phyloP scores from a whole-genome alignment of 2,113 vertebrate species.

The Nycticebus coucang region DNA sequence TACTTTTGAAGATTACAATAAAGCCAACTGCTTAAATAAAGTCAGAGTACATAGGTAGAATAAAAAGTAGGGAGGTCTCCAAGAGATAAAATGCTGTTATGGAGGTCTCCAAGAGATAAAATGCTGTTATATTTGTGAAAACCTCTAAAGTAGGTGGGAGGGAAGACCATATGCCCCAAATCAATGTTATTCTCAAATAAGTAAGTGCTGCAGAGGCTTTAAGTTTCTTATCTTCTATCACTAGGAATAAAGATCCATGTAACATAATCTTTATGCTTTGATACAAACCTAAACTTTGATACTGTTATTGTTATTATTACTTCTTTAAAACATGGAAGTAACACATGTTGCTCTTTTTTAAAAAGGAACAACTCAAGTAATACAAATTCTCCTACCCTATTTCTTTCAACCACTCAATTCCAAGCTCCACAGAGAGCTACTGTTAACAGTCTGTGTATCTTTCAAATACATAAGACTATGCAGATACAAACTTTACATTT shows the following conservation, averaged over 20 bases:
- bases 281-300: not conserved
- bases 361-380: not conserved
- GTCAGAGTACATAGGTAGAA: not conserved
- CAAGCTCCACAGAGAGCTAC: not conserved
- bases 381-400: not conserved
- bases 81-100: not conserved
- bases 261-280: not conserved
- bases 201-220: not conserved
- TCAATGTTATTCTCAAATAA: conserved; percentile 12
- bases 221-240: not conserved
- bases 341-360: not conserved
- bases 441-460: not conserved
- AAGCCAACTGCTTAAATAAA: not conserved
- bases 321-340: not conserved
- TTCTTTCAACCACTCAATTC: not conserved
- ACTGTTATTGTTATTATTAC: not conserved
- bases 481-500: conserved; percentile 6
- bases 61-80: not conserved
- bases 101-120: not conserved
- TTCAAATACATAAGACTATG: not conserved
- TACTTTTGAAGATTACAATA: not conserved
- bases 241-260: not conserved
- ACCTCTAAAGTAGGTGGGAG: not conserved
- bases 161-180: not conserved
- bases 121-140: not conserved